phyloP scores from a whole-genome alignment of 2,113 vertebrate species.

The Cariama cristata region DNA sequence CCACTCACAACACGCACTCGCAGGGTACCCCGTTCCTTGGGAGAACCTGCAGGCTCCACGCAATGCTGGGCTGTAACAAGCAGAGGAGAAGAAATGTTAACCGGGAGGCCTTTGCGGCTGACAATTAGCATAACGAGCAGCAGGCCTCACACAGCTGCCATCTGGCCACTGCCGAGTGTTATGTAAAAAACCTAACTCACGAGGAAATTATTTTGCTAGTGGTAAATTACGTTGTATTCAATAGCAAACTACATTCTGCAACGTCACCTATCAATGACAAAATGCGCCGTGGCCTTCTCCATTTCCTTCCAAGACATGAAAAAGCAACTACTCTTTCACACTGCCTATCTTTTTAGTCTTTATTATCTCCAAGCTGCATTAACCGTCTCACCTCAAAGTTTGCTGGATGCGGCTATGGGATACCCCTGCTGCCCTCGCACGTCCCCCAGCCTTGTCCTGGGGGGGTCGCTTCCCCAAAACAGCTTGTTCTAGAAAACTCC shows the following conservation, averaged over 20 bases:
- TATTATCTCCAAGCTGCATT: not conserved
- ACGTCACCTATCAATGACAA: not conserved
- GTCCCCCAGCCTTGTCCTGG: not conserved
- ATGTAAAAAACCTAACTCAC: not conserved
- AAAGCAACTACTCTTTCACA: not conserved
- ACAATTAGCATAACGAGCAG: not conserved
- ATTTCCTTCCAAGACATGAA: not conserved
- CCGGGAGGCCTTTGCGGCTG: not conserved
- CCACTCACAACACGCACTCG: rapidly evolving
- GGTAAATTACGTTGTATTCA: not conserved
- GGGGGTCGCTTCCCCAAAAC: not conserved
- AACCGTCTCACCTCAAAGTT: not conserved
- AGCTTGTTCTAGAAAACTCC: not conserved
- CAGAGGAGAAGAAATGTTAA: not conserved
- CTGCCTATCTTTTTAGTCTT: not conserved
- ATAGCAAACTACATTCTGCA: not conserved
- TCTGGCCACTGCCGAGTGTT: not conserved
- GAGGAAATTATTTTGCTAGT: not conserved
- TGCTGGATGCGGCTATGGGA: not conserved
- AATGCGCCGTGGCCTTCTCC: not conserved
- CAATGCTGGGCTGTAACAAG: not conserved
- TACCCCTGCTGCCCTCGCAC: rapidly evolving
- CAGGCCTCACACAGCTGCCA: constrained; percentile 13
- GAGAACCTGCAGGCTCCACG: not conserved
- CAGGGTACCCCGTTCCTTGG: not conserved